phyloP scores from a whole-genome alignment of 2,888 invertebrate genomes.

The Argyresthia goedartella region DNA sequence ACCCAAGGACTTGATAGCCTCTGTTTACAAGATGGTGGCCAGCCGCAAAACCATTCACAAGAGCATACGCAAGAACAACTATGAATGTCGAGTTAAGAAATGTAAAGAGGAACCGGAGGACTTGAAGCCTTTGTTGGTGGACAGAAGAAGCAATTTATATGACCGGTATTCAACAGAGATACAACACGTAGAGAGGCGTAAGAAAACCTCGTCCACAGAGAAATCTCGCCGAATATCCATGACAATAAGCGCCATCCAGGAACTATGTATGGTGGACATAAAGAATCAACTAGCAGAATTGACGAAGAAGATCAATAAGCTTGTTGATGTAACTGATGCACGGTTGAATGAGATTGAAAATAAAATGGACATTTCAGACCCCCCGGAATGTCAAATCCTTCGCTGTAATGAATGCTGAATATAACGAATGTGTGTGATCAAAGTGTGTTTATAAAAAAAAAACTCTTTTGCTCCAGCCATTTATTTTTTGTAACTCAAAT shows the following conservation, averaged over 20 bases:
- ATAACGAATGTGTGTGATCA: no score
- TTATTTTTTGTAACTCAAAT: no score
- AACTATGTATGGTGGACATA: constrained; percentile 61
- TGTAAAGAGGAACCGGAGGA: constrained; percentile 36
- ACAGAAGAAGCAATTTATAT: constrained; percentile 55
- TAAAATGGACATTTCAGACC: constrained; percentile 23
- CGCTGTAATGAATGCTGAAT: no score
- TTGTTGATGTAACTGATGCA: constrained; percentile 41
- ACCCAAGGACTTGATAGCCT: constrained; percentile 81
- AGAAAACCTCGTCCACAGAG: constrained; percentile 40
- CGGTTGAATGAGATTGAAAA: constrained; percentile 38
- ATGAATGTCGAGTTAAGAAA: constrained; percentile 46
- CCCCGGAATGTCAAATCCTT: not conserved
- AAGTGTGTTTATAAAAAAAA: no score
- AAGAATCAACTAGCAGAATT: constrained; percentile 51
- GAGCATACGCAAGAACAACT: constrained; percentile 61
- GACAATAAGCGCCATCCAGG: constrained; percentile 54
- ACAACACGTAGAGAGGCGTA: constrained; percentile 54
- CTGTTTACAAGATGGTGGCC: constrained; percentile 80
- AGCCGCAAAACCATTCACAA: constrained; percentile 74
- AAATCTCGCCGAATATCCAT: constrained; percentile 43
- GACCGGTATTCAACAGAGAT: constrained; percentile 54
- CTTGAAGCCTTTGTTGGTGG: constrained; percentile 36
- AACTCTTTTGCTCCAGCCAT: no score
- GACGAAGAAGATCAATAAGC: constrained; percentile 48